These are phyloP conservation scores for Tethea ocularis DNA, from an alignment of 2,888 invertebrate species.

Conservation along the genomic window DNA sequence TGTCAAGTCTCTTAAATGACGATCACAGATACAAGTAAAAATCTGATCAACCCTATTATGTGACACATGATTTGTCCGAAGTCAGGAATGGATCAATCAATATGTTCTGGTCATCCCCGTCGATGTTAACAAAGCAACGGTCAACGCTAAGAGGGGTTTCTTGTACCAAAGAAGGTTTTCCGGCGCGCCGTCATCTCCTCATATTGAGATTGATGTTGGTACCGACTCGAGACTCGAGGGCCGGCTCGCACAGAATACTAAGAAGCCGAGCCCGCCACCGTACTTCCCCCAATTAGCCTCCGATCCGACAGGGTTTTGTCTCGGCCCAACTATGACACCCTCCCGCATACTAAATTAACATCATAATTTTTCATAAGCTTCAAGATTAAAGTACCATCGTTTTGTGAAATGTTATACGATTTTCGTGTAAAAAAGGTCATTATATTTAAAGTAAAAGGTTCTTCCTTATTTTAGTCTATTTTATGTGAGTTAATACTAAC, in stretches of 20 bases:
- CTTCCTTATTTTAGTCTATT: neutral
- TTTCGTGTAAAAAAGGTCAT: neutral
- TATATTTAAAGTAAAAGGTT: neutral
- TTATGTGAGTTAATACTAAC: no score
- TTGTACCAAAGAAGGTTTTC: conserved; percentile 72
- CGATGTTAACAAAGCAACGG: conserved; percentile 50
- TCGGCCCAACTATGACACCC: conserved; percentile 62
- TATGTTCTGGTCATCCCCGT: conserved; percentile 44
- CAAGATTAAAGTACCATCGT: conserved; percentile 57
- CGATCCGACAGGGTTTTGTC: conserved; percentile 66
- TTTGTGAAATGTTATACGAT: neutral
- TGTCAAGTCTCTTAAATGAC: neutral
- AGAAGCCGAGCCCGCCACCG: conserved; percentile 58
- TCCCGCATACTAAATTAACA: conserved; percentile 75
- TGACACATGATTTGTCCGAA: neutral
- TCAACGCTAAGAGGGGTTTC: conserved; percentile 75
- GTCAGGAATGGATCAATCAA: conserved; percentile 65
- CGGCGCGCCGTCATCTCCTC: conserved; percentile 73
- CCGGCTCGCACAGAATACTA: conserved; percentile 73
- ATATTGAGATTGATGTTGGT: conserved; percentile 81
- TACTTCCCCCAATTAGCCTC: conserved; percentile 78
- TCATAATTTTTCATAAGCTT: conserved; percentile 76
- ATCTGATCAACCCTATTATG: neutral
- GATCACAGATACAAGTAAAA: neutral
- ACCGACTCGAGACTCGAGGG: conserved; percentile 59